A percentile compares a stretch with the other conserved stretches of the same genome.
phyloP scores from a whole-genome alignment of 2,113 vertebrate species.

The Forbesichthys papilliferus region DNA sequence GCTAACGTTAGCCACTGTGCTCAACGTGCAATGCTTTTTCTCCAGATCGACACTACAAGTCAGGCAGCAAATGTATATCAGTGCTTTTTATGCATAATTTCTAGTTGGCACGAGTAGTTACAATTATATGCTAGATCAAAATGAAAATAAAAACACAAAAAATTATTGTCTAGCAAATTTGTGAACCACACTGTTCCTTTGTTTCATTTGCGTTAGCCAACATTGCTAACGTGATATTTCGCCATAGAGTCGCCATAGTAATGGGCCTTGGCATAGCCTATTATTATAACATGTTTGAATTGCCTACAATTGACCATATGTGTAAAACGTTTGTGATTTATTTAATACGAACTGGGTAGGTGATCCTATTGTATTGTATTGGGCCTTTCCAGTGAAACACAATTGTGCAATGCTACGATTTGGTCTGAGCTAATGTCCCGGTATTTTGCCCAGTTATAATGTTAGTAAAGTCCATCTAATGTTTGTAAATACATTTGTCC shows the following conservation, averaged over 20 bases:
- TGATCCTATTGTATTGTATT: background rate
- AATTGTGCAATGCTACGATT: slow-evolving; percentile 9
- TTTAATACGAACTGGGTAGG: fast-evolving
- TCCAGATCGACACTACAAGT: background rate
- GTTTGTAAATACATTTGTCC: background rate
- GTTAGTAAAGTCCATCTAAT: background rate
- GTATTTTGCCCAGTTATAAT: background rate
- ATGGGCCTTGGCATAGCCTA: too few relatives aligned
- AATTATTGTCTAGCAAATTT: background rate
- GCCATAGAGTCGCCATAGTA: too few relatives aligned
- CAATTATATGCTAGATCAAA: too few relatives aligned
- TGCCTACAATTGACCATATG: too few relatives aligned
- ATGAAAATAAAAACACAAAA: background rate
- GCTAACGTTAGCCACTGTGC: slow-evolving; percentile 61
- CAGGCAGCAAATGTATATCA: background rate
- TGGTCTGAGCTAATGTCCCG: background rate
- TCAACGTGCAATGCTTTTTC: background rate
- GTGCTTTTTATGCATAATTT: too few relatives aligned
- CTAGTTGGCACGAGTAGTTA: too few relatives aligned
- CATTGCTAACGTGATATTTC: slow-evolving; percentile 21
- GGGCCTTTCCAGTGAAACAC: background rate
- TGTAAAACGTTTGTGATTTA: background rate
- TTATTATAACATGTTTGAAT: background rate
- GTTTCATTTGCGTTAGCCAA: slow-evolving; percentile 48
- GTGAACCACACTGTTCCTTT: slow-evolving; percentile 36